Conservation (phyloP, 2,797 vertebrate genomes). For the Cirrhinus mrigala region DNA sequence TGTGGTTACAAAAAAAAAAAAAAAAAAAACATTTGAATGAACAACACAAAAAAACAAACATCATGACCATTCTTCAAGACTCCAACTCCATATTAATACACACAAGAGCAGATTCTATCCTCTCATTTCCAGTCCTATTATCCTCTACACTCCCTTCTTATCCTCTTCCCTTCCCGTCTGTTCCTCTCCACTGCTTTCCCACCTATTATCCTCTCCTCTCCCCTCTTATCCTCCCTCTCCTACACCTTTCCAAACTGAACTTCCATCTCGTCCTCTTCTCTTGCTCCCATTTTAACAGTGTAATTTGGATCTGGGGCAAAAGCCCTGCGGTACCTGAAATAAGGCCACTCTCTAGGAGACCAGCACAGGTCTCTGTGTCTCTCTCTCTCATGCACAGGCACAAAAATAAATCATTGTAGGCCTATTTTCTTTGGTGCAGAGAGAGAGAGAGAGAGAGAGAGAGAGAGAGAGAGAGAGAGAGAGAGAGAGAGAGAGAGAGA, state of each 20-base stretch:
- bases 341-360: conserved; percentile 60
- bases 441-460: conserved; percentile 11
- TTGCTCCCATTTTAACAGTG: conserved; percentile 22
- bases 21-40: not conserved
- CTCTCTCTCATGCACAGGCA: conserved; percentile 49
- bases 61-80: not conserved
- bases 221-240: conserved; percentile 10
- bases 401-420: conserved; percentile 52
- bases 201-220: conserved; percentile 16
- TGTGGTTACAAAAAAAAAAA: conserved; percentile 4
- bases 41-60: not conserved
- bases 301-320: conserved; percentile 58
- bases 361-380: conserved; percentile 51
- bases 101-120: not conserved
- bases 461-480: conserved; percentile 17
- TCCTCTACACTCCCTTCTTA: conserved; percentile 32
- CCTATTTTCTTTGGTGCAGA: conserved; percentile 47
- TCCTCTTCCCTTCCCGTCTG: conserved; percentile 37
- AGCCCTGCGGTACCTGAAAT: conserved; percentile 61
- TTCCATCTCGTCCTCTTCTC: not conserved
- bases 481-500: conserved; percentile 14
- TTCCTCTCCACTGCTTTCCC: conserved; percentile 35
- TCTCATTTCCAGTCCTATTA: conserved; percentile 31
- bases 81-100: conserved; percentile 4
- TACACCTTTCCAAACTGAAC: not conserved